Percentiles rank a stretch among this genome's conserved stretches.
These are phyloP conservation scores for Lagodon rhomboides DNA, from an alignment of 2,797 vertebrate genomes.

Conservation along the genomic window DNA sequence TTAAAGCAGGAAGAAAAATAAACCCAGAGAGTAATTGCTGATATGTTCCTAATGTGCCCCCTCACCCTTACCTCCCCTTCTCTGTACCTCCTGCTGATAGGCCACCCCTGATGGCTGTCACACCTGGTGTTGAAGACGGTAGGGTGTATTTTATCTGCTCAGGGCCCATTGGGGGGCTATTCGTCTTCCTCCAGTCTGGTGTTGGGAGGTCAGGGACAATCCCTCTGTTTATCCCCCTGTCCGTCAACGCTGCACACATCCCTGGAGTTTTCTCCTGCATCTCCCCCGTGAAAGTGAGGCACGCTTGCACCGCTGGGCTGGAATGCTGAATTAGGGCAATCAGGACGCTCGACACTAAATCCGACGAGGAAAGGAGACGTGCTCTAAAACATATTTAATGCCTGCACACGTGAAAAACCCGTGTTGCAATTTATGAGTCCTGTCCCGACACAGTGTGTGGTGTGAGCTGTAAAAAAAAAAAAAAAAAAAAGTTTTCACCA, in stretches of 20 bases:
- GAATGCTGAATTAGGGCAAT: slow-evolving; percentile 58
- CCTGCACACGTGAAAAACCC: slow-evolving; percentile 5
- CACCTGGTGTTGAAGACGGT: slow-evolving; percentile 86
- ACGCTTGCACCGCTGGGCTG: slow-evolving; percentile 60
- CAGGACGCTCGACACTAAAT: slow-evolving; percentile 52
- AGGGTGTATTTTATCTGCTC: slow-evolving; percentile 87
- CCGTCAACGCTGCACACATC: slow-evolving; percentile 81
- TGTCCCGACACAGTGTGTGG: background rate
- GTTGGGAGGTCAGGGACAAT: slow-evolving; percentile 84
- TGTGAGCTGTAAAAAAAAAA: slow-evolving; percentile 15
- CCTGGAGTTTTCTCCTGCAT: slow-evolving; percentile 71
- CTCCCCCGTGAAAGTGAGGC: slow-evolving; percentile 75
- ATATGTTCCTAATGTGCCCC: slow-evolving; percentile 88
- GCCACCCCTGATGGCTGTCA: slow-evolving; percentile 88
- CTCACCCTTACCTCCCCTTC: slow-evolving; percentile 81
- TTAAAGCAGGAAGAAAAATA: slow-evolving; percentile 85
- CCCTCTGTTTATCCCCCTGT: slow-evolving; percentile 85
- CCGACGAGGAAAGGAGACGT: slow-evolving; percentile 16
- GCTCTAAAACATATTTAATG: slow-evolving; percentile 34
- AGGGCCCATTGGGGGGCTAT: slow-evolving; percentile 83
- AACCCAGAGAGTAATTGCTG: slow-evolving; percentile 85
- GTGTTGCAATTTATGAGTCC: slow-evolving; percentile 15
- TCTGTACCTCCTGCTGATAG: slow-evolving; percentile 82
- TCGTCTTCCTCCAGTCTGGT: slow-evolving; percentile 81
- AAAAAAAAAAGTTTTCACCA: background rate